Percentiles rank a stretch among this genome's conserved stretches.
Evolutionary conservation across 2,888 invertebrate genomes (phyloP).

Genomic region (Cotesia congregata): DNA sequence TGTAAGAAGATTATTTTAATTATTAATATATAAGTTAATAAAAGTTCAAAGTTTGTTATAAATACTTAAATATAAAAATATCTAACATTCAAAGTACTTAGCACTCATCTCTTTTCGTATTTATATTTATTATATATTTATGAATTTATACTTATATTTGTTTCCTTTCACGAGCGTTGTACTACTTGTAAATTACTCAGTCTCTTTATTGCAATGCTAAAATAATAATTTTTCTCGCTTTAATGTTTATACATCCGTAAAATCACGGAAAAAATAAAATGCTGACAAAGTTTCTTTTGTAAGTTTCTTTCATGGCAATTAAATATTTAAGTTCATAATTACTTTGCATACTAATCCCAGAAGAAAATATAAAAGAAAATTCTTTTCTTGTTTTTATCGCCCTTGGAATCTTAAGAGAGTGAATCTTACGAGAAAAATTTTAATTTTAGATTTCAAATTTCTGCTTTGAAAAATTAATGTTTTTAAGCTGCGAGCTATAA

Average conservation of each 20-base stretch:
- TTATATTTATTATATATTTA: background rate
- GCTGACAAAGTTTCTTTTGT: slow-evolving; percentile 11
- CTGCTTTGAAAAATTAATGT: too few species aligned
- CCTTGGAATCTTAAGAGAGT: too few species aligned
- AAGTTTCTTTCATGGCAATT: background rate
- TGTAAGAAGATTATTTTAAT: too few species aligned
- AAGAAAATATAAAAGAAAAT: too few species aligned
- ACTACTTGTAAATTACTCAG: slow-evolving; percentile 6
- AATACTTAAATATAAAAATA: background rate
- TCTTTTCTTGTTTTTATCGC: too few species aligned
- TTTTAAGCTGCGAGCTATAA: too few species aligned
- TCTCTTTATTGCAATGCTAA: background rate
- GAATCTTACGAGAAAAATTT: too few species aligned
- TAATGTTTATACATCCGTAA: slow-evolving; percentile 27
- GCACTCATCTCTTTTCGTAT: background rate
- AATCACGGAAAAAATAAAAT: slow-evolving; percentile 4
- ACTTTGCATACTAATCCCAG: too few species aligned
- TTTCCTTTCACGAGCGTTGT: slow-evolving; percentile 6
- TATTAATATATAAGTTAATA: too few species aligned
- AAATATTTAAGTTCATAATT: too few species aligned
- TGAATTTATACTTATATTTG: background rate
- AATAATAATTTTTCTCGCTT: slow-evolving; percentile 19
- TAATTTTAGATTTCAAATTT: too few species aligned
- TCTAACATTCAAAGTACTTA: background rate
- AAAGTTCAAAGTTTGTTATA: background rate